Evolutionary conservation across 1,140 invertebrate genomes (phyloP), one percentile per base, ranked within the genome.

Genomic region (Polypedilum vanderplanki): DNA sequence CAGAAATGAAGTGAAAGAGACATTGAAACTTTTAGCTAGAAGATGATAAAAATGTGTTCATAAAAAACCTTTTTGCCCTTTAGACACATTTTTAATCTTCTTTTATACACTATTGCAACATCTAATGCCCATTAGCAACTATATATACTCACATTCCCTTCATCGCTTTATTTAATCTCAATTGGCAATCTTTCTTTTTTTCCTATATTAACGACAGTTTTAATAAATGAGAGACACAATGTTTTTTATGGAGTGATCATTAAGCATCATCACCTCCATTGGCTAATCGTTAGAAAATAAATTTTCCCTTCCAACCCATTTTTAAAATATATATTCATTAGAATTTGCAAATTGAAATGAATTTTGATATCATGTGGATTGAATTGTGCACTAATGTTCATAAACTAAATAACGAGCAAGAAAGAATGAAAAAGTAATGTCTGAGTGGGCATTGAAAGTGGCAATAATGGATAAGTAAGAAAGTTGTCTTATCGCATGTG

Each of bases 141-240:
- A 46, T 46, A 57, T 12, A 12, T 57, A 12, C n/a, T 57, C 46
- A 57, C 12, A 57, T 57, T 57, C n/a, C 46, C 12, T 57, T 57
- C 46, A n/a, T 12, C 24, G 24, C 24, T 33, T 57, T n/a, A 57
- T n/a, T 12, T 57, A 57, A 57, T 57, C 46, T 15, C 46, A 57
- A 57, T 57, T 15, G 12, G 46, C 46, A 57, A 57, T 57, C 46
- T n/a, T n/a, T n/a, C n/a, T n/a, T n/a, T n/a, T n/a, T n/a, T n/a
- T 57, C 46, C n/a, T 57, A 57, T 57, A n/a, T 57, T 57, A 57
- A 57, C 12, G 24, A n/a, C n/a, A n/a, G n/a, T n/a, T n/a, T n/a
- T n/a, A n/a, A n/a, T n/a, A n/a, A n/a, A n/a, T 46, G 12, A 57
- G 4, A 57, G 12, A 9, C 15, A 46, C 15, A 46, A 12, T 46